Conservation (phyloP, 2,888 invertebrate genomes). For the Baccha elongata region DNA sequence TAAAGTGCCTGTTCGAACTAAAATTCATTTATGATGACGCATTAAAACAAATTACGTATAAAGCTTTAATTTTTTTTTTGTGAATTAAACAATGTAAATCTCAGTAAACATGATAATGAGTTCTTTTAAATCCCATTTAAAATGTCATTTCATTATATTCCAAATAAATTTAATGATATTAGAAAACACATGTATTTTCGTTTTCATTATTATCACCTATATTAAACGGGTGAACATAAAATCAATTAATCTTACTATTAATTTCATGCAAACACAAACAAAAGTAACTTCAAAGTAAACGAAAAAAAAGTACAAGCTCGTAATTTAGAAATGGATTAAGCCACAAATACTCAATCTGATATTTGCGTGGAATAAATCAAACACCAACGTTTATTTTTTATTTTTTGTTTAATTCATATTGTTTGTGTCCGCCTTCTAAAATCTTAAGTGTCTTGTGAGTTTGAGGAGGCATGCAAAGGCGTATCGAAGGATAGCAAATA, state of each 20-base stretch:
- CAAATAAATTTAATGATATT: conserved; percentile 1
- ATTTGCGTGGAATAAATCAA: conserved; percentile 31
- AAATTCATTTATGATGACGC: too few species aligned
- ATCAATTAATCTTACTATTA: conserved; percentile 32
- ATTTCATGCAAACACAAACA: conserved; percentile 2
- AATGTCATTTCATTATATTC: conserved; percentile 1
- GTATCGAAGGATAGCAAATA: not conserved
- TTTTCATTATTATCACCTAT: conserved; percentile 6
- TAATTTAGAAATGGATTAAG: conserved; percentile 8
- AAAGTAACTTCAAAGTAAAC: conserved; percentile 9
- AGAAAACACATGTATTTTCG: not conserved
- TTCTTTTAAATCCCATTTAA: not conserved
- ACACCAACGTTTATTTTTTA: conserved; percentile 26
- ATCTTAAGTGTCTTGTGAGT: not conserved
- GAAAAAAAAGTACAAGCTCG: not conserved
- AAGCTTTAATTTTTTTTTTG: not conserved
- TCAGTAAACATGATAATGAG: conserved; percentile 9
- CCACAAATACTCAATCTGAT: conserved; percentile 15
- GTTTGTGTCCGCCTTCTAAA: conserved; percentile 7
- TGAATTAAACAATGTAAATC: not conserved
- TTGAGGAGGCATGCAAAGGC: not conserved
- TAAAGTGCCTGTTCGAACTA: too few species aligned
- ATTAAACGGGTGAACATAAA: conserved; percentile 17
- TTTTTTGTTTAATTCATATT: conserved; percentile 12
- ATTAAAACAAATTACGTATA: too few species aligned